Base-by-base conservation (phyloP, 2,797 vertebrate genomes). In the Tympanoctomys barrerae region DNA sequence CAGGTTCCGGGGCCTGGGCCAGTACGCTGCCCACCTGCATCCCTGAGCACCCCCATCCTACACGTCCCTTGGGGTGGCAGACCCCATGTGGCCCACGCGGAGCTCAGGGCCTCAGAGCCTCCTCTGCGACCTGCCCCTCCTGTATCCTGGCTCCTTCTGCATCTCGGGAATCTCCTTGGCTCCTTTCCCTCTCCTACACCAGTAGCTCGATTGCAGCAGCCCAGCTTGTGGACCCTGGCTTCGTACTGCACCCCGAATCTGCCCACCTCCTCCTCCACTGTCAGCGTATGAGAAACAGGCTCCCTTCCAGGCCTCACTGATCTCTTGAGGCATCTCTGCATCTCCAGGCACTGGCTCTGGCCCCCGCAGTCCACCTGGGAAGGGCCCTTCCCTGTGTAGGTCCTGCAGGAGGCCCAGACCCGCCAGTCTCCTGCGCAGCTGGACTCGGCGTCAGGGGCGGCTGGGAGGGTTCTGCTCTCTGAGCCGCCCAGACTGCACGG, bases 61-160 rank as follows among this genome's bases (percentile, higher is more conserved):
- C 42, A 24, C 57, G 33, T 75, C 28, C 24, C 46, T 42, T 4
- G 4, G 62, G 64, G 4, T 12, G 2, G 4, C 68, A 79, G 13
- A 4, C 61, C 26, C 7, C 1, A 6, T 28, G 0, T 21, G 62
- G 31, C 49, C 79, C 36, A 16, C 5, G 16, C 0, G 3, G 52
- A 46, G 21, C 21, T 9, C 46, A 19, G 18, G 5, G 57, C 57
- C 57, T 59, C 54, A 26, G 19, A 28, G 2, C 42, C 62, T 82
- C 19, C 11, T 36, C 54, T 0, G 21, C 3, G 12, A 7, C 49
- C 83, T 57, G 19, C 49, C 18, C 33, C 28, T 33, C 83, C 42
- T 1, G 2, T 22, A 24, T 6, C 11, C 54, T 1, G 0, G 52
- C 49, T 52, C 46, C 14, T 61, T 21, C 19, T 54, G 4, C 21